Evolutionary conservation across 2,113 vertebrate species (phyloP).

Genomic region (Oryzias celebensis): DNA sequence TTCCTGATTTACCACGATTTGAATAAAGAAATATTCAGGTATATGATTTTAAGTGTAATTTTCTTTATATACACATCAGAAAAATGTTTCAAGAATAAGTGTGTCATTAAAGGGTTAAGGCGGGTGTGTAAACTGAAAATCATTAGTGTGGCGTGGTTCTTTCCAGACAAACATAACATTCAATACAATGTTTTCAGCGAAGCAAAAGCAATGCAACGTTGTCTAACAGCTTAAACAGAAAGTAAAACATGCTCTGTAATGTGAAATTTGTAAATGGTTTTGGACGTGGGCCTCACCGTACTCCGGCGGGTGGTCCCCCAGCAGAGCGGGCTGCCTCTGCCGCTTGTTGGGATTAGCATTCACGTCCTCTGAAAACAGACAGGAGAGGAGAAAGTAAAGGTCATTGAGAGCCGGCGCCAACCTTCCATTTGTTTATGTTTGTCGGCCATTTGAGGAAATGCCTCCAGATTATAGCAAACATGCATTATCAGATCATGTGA

Average conservation of each 20-base stretch:
- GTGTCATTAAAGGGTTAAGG: no score
- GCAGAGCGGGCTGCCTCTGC: slow-evolving; percentile 88
- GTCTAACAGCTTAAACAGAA: no score
- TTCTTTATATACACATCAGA: no score
- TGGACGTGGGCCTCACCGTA: slow-evolving; percentile 73
- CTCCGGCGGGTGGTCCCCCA: slow-evolving; percentile 90
- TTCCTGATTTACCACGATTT: no score
- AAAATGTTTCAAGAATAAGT: no score
- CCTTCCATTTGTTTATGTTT: not conserved
- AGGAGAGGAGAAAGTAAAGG: slow-evolving; percentile 1
- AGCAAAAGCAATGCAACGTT: rapidly evolving
- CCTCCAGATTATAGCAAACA: slow-evolving; percentile 7
- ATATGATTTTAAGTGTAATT: no score
- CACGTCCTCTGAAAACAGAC: slow-evolving; percentile 76
- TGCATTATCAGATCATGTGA: slow-evolving; percentile 19
- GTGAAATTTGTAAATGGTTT: not conserved
- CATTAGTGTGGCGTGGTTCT: no score
- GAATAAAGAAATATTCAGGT: no score
- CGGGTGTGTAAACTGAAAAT: no score
- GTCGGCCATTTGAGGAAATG: not conserved
- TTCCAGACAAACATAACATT: no score
- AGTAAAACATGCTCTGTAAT: no score
- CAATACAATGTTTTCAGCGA: no score
- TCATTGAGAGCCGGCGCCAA: not conserved
- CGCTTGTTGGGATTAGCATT: slow-evolving; percentile 89